Evolutionary conservation across 2,113 vertebrate genomes (phyloP).

Genomic region (Pygathrix nemaeus): DNA sequence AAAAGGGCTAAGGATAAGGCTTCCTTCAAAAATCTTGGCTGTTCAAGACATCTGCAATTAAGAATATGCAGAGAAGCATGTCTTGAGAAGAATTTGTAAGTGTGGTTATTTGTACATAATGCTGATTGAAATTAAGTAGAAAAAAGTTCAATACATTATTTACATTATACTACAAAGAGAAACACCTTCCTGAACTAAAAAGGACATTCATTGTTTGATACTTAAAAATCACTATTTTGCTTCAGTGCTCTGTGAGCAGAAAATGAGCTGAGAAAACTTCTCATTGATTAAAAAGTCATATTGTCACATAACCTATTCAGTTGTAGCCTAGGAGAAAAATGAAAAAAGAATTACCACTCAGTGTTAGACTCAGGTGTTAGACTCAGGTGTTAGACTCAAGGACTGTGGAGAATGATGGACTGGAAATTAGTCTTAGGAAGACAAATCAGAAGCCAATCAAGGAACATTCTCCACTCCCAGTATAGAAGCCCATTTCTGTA

Average conservation of each 20-base stretch:
- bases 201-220: background rate
- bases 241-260: background rate
- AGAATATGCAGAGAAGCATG: background rate
- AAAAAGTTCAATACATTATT: background rate
- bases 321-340: background rate
- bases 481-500: background rate
- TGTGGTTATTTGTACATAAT: background rate
- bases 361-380: background rate
- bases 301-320: background rate
- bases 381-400: background rate
- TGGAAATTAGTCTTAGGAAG: background rate
- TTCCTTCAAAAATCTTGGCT: background rate
- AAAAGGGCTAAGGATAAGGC: background rate
- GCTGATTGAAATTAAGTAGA: constrained; percentile 25
- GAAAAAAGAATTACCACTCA: background rate
- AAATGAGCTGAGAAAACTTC: background rate
- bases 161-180: background rate
- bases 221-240: background rate
- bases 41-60: background rate
- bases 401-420: background rate
- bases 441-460: background rate
- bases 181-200: background rate
- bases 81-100: background rate
- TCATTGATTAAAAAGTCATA: background rate
- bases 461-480: background rate